Evolutionary conservation across 2,888 invertebrate species (phyloP), one percentile per base, ranked within the genome.

Genomic region (Phania funesta): DNA sequence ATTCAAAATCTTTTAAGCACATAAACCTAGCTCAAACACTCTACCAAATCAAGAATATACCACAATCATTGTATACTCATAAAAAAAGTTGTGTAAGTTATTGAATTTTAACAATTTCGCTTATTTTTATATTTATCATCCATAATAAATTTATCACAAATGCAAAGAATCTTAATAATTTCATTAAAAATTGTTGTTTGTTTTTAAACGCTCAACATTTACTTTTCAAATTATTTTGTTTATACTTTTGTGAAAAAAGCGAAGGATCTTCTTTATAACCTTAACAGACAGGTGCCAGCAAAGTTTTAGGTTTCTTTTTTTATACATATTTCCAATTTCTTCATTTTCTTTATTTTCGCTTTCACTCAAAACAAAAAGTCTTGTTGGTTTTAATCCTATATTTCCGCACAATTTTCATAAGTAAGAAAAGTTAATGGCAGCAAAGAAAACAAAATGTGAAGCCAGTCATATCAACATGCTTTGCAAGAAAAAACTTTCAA

Each of bases 201-300:
- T n/a, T n/a, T 35, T 35, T 11, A 11, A 9, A 11, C 11, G 35
- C 35, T 11, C 26, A 35, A 0, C 9, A 35, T 35, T 35, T 35
- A 26, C 6, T 3, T 9, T 35, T 35, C 1, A 9, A 9, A 35
- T n/a, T n/a, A 35, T 3, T 32, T 64, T 32, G 7, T 46, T 18
- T 54, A 3, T 18, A 3, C 5, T 5, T 35, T 38, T 18, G 24
- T 35, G 9, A 35, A 35, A 35, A 41, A 3, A 58, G 22, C 32
- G 26, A 67, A 75, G 67, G 24, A 58, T 58, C 7, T 41, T 29
- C 2, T 67, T 9, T 4, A 71, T 58, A 76, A 58, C 20, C 44
- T 44, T 22, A 60, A 38, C 50, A 41, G 76, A 62, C 68, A 77
- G 62, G 52, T 68, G 60, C 52, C 62, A 52, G 8, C 22, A 65